Evolutionary conservation across 2,797 vertebrate genomes (phyloP), one percentile per base, ranked within the genome.

Genomic region (Cossypha polioptera): DNA sequence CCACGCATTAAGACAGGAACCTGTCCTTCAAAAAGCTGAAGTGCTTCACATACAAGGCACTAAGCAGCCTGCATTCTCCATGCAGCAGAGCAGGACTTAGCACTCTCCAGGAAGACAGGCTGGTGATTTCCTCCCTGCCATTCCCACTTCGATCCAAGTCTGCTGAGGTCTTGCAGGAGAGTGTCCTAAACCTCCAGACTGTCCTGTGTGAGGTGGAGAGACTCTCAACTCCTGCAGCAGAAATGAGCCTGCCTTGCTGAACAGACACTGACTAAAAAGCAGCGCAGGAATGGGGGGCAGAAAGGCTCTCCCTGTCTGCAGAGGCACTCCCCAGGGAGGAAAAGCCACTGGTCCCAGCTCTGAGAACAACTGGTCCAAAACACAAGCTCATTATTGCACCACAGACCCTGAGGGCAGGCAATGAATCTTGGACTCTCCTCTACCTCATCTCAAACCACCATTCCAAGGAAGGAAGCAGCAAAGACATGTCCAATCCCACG

Each of bases 161-260:
- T 24, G 53, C 28, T 38, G 31, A 82, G 20, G 31, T 58, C 51
- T 40, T 26, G 48, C 43, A 88, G 61, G 16, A 69, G 11, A 69
- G 51, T 40, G 57, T 20, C 51, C 55, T 63, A 63, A 90, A 63
- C 28, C 14, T 87, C n/a, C 63, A 51, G 28, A 59, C 25, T 43
- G 14, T 8, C 35, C 62, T 16, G 11, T 4, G 7, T 0, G 0
- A 68, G 45, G 47, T 5, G 16, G 55, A 73, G 57, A 65, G 38
- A 7, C 16, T 59, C 25, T 15, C 22, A 47, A 65, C 36, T 86
- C 53, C 74, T 20, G 33, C 79, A 59, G 36, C 50, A 71, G 45
- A 61, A 90, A 42, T 0, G 0, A 63, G 40, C 36, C 67, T 51
- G 33, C 55, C 75, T 75, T 31, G 51, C 63, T n/a, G 76, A 86